Base-by-base conservation (phyloP, 1,140 invertebrate genomes). In the Drosophila orosa region DNA sequence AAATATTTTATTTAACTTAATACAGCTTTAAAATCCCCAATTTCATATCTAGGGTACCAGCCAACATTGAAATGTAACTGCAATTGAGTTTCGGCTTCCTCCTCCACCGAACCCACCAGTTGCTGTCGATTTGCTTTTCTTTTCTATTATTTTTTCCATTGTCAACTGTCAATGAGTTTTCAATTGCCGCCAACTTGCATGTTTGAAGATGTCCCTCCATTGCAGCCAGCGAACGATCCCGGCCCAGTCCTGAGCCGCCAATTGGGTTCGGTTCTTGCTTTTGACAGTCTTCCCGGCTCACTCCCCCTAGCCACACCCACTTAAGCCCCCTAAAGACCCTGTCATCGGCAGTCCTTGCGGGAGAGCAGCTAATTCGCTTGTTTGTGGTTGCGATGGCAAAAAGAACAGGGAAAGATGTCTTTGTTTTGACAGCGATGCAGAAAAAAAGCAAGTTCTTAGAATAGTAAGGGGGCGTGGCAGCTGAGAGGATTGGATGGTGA, bases 131-230 rank as follows among this genome's bases (percentile, higher is more conserved):
- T 71, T 67, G 55, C 40, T 76, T 47, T 75, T 65, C 40, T 75
- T 47, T 75, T 58, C 39, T 76, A 66, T 76, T 77, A 57, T 77
- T 77, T 77, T 56, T 77, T 77, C 83, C 60, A 74, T 87, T 87
- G 83, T 89, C 83, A 89, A 87, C 76, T 87, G 83, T 87, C 83
- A 87, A 87, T 87, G 83, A 86, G 83, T 84, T 87, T 87, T 87
- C 83, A 87, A 87, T 87, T 87, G 83, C 83, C 83, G 83, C 83
- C 83, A 87, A 86, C 79, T 83, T 87, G 84, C 83, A 87, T 86
- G 83, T 87, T 84, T 76, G 83, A 86, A 86, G 79, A 78, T 74
- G 55, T 55, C 48, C 31, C 52, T 57, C 37, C 17, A 25, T 22
- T 62, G 59, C 71, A 56, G 33, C 68, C 59, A 27, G 37, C 22